These are phyloP conservation scores for Climacteris rufus DNA, from an alignment of 2,113 vertebrate genomes.

Conservation along the genomic window DNA sequence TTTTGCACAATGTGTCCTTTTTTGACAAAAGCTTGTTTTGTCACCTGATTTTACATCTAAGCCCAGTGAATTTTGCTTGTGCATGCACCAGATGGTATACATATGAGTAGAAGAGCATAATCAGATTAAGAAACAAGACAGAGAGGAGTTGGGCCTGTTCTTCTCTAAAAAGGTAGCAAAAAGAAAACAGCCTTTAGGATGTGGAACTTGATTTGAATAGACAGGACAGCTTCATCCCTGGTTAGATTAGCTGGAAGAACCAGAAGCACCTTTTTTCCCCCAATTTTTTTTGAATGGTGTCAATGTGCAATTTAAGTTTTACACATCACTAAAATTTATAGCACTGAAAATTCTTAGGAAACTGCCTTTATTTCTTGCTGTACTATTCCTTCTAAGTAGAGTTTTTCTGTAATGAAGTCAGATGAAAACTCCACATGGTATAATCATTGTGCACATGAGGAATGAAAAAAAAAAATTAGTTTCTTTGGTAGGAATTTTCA, in stretches of 20 bases:
- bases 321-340: not conserved
- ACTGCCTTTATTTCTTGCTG: not conserved
- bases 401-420: not conserved
- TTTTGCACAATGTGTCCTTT: not conserved
- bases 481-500: not conserved
- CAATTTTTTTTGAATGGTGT: not conserved
- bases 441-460: not conserved
- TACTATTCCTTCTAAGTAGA: not conserved
- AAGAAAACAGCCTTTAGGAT: slow-evolving; percentile 5
- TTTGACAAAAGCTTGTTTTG: slow-evolving; percentile 25
- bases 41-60: slow-evolving; percentile 47
- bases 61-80: slow-evolving; percentile 46
- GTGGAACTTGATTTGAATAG: not conserved
- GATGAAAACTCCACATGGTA: not conserved
- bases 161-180: slow-evolving; percentile 1
- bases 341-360: not conserved
- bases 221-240: not conserved
- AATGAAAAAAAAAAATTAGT: not conserved
- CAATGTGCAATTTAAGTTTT: not conserved
- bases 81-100: slow-evolving; percentile 36
- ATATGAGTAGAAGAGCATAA: slow-evolving; percentile 45
- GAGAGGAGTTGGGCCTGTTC: slow-evolving; percentile 15
- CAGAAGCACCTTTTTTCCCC: not conserved
- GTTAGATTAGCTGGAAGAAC: not conserved
- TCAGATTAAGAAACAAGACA: slow-evolving; percentile 51